Base-by-base conservation (phyloP, 23 tunicate species). In the Halocynthia aurantium region DNA sequence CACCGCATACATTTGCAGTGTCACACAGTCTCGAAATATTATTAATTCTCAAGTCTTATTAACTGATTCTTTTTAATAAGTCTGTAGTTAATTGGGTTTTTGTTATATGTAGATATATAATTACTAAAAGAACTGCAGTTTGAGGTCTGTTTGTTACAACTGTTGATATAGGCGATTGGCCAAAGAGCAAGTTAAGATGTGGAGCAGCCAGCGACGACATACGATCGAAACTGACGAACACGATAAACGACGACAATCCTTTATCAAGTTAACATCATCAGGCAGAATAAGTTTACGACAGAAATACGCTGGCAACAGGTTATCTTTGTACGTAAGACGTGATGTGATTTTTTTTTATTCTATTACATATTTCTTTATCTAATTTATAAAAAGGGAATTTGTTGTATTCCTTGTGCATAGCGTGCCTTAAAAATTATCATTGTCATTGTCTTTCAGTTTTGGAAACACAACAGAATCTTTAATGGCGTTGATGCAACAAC, bases 131-230 rank as follows among this genome's bases (percentile, higher is more conserved):
- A 13, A 15, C 63, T 58, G 17, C 15, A 1, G 17, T 58, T 13
- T 58, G 17, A 58, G 15, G 4, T 58, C 63, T 13, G 15, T 58
- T 58, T 58, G 17, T 58, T 58, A 58, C 17, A 58, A 58, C 63
- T 13, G 17, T n/a, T n/a, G 4, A 13, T 10, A 65, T 49, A 65
- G 70, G 70, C 70, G 70, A 8, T 10, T 65, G 10, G 70, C 70
- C 70, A 65, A 65, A 6, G 70, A 65, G 49, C 70, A 65, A 49
- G 31, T 65, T 40, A 65, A 65, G 19, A 65, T 65, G 70, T 65
- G 70, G 70, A 65, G 70, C 19, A 31, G 44, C 44, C 18, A 15
- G 9, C n/a, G 70, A 9, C 70, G 70, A 49, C 22, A 65, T 15
- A 65, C 70, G 22, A 65, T 65, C 19, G 70, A 65, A 11, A 65